Percentiles rank a stretch among this genome's conserved stretches.
Evolutionary conservation across 2,113 vertebrate genomes (phyloP).

Genomic region (Petroica traversi): DNA sequence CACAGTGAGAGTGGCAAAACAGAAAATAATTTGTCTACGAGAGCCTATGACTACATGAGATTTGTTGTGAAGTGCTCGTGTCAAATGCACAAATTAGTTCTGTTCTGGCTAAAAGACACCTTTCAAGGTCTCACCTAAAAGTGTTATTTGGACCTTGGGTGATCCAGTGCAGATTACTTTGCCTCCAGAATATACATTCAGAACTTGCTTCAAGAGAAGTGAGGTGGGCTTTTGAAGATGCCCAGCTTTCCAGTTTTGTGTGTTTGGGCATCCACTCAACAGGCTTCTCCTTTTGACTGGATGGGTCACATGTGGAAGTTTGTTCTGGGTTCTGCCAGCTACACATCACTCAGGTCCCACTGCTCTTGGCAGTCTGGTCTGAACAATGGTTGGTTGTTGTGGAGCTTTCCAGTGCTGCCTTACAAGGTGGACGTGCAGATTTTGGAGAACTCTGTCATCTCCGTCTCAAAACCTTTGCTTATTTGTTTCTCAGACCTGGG

Average conservation of each 20-base stretch:
- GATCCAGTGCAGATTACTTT: not conserved
- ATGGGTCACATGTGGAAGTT: not conserved
- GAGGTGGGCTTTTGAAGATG: not conserved
- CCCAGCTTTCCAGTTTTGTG: not conserved
- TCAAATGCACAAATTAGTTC: not conserved
- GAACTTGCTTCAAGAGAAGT: not conserved
- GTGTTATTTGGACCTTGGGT: not conserved
- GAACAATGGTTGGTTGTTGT: accelerated
- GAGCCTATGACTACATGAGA: not conserved
- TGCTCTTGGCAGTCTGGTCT: not conserved
- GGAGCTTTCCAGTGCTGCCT: not conserved
- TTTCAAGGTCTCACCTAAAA: not conserved
- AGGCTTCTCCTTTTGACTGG: not conserved
- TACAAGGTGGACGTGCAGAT: not conserved
- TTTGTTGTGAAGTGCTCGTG: not conserved
- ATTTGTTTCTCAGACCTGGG: not conserved
- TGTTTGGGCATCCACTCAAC: not conserved
- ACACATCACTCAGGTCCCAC: accelerated
- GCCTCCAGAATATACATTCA: not conserved
- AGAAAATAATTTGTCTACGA: not conserved
- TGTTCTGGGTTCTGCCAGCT: not conserved
- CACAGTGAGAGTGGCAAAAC: not conserved
- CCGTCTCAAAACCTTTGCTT: not conserved
- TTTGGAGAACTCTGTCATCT: not conserved
- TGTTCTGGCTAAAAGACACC: not conserved